phyloP scores from a whole-genome alignment of 2,797 vertebrate genomes.

The Lepilemur ruficaudatus region DNA sequence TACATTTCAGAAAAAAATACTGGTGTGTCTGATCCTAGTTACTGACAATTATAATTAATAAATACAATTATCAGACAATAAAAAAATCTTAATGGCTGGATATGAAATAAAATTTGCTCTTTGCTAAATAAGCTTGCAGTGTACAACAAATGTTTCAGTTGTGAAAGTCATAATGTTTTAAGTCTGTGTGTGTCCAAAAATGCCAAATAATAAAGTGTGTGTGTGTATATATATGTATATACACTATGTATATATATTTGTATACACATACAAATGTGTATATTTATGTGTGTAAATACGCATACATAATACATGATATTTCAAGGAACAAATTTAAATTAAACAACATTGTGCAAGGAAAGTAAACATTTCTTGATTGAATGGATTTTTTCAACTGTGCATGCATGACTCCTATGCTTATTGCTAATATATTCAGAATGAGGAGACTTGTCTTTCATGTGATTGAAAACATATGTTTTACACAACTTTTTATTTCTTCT shows the following conservation, averaged over 20 bases:
- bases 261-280: neutral
- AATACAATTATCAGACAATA: neutral
- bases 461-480: slow-evolving; percentile 62
- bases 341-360: neutral
- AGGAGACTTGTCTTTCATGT: slow-evolving; percentile 67
- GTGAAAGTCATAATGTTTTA: neutral
- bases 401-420: neutral
- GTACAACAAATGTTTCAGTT: neutral
- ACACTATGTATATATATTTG: neutral
- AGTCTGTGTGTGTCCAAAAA: neutral
- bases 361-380: slow-evolving; percentile 13
- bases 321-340: slow-evolving; percentile 2
- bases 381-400: neutral
- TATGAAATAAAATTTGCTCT: neutral
- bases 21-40: neutral
- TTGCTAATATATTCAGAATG: slow-evolving; percentile 25
- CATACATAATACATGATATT: neutral
- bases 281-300: neutral
- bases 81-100: neutral
- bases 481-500: neutral
- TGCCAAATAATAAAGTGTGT: neutral
- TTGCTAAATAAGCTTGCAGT: neutral
- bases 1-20: neutral
- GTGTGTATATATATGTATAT: neutral
- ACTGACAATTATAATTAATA: neutral